Evolutionary conservation across 2,888 invertebrate genomes (phyloP).

Genomic region (Chamaedrilus cognettii): DNA sequence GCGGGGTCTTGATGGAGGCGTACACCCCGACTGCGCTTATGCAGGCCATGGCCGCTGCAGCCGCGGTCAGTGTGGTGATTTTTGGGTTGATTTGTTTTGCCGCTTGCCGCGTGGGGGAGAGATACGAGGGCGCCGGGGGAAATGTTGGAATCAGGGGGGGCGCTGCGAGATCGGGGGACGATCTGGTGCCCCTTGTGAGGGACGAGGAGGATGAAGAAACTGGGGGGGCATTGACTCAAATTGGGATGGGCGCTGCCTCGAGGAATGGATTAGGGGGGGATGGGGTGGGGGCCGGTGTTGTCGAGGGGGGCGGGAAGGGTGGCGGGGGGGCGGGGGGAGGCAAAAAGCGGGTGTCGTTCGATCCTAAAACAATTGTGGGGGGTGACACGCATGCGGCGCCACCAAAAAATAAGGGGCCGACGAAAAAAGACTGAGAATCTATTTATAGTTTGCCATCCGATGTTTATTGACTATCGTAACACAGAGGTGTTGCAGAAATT

Average conservation of each 20-base stretch:
- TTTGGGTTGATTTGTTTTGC: slow-evolving; percentile 55
- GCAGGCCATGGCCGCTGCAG: slow-evolving; percentile 51
- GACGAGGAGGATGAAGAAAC: background rate
- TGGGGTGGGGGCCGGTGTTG: background rate
- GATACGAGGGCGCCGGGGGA: background rate
- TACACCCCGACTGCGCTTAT: slow-evolving; percentile 55
- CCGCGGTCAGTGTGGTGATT: slow-evolving; percentile 45
- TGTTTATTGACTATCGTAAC: too few relatives aligned
- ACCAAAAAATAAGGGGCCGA: too few relatives aligned
- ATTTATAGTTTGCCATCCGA: too few relatives aligned
- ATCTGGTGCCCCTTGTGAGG: slow-evolving; percentile 3
- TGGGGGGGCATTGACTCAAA: too few relatives aligned
- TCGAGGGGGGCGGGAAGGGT: background rate
- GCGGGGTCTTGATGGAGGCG: slow-evolving; percentile 55
- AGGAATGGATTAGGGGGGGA: background rate
- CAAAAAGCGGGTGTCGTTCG: too few relatives aligned
- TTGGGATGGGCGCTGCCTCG: background rate
- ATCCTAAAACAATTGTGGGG: too few relatives aligned
- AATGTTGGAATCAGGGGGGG: background rate
- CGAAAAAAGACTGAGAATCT: too few relatives aligned
- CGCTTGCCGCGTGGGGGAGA: slow-evolving; percentile 35
- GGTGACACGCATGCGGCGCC: too few relatives aligned
- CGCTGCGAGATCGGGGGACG: background rate
- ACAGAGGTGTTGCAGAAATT: too few relatives aligned
- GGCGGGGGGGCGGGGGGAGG: background rate